Conservation (phyloP, 2,113 vertebrate species). For the Pluvianellus socialis region DNA sequence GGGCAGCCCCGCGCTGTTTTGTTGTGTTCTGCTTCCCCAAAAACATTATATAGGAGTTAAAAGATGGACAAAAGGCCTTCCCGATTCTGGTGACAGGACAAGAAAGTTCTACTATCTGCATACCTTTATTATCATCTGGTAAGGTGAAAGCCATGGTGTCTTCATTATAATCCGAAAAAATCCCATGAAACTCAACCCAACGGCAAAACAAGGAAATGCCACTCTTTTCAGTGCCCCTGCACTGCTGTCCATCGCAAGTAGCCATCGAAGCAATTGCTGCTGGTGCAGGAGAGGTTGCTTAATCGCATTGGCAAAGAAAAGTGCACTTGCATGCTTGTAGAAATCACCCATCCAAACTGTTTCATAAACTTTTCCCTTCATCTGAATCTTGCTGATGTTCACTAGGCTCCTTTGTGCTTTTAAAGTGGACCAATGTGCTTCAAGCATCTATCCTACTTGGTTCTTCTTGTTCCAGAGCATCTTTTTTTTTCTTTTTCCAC, state of each 20-base stretch:
- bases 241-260: neutral
- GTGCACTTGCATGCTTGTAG: fast-evolving
- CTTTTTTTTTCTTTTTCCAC: neutral
- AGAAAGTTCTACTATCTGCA: fast-evolving
- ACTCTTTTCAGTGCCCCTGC: fast-evolving
- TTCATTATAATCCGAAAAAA: neutral
- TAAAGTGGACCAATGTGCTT: neutral
- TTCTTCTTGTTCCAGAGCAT: neutral
- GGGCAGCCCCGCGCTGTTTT: fast-evolving
- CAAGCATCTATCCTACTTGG: neutral
- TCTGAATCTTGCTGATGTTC: neutral
- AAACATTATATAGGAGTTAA: neutral
- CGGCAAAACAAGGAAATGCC: neutral
- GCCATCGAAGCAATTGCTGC: neutral
- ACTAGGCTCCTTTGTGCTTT: neutral
- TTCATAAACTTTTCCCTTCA: neutral
- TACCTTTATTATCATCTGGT: neutral
- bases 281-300: neutral
- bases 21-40: neutral
- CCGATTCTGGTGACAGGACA: fast-evolving
- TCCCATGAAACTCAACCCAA: neutral
- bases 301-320: fast-evolving
- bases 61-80: neutral
- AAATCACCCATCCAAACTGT: neutral
- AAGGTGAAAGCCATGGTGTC: neutral